Base-by-base conservation (phyloP, 2,113 vertebrate genomes). In the Sclerurus mexicanus region DNA sequence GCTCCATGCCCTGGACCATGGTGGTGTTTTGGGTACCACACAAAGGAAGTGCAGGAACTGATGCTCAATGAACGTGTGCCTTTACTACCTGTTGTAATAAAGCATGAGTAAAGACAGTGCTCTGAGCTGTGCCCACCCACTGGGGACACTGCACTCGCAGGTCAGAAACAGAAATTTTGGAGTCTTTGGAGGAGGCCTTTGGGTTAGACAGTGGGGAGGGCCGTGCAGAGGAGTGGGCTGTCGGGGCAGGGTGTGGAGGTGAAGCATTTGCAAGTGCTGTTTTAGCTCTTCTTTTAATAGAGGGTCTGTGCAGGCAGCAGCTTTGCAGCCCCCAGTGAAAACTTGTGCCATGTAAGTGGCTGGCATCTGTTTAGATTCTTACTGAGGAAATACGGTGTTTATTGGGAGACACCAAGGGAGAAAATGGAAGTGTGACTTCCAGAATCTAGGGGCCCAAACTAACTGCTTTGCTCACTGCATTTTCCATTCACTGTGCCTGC, bases 341-440 rank as follows among this genome's bases (percentile, higher is more conserved):
- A 94, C 85, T 90, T 90, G 85, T 81, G 90, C 68, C 71, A 92
- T 77, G 63, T 93, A 95, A 96, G 93, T 89, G 94, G 31, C 56
- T 73, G 62, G 95, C 80, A 85, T 83, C 30, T 95, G 79, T 91
- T 92, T 94, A 94, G 95, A 46, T 63, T 60, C 46, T 55, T 35
- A 15, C 64, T 42, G 71, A 71, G 46, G 58, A 88, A 94, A 35
- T 84, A 22, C 33, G 23, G 28, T 40, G 25, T 67, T 12, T 49
- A 53, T 75, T 60, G 69, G 69, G 44, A 56, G 17, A 22, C 17
- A 3, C 20, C 18, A 17, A 15, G 7, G 37, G 31, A 40, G 50
- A 87, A 87, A 33, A 81, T 9, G 37, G 47, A 73, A 64, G 27
- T 56, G n/a, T 72, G 81, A 58, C 76, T 86, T 76, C 23, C 22